Evolutionary conservation across 2,888 invertebrate genomes (phyloP), one percentile per base, ranked within the genome.

Genomic region (Yponomeuta sedellus): DNA sequence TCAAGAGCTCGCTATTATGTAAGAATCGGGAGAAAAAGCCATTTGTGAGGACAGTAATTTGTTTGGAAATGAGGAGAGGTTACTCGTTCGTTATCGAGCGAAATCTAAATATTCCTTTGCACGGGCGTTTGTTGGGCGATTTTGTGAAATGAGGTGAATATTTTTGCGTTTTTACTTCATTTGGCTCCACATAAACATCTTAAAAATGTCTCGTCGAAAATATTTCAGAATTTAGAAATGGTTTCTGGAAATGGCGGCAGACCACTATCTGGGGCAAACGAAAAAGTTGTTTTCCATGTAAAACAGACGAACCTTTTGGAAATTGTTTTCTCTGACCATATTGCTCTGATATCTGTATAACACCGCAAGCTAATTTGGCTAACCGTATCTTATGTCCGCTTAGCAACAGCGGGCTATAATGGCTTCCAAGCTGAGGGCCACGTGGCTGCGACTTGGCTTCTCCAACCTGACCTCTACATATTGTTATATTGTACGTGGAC

Each of bases 1-100:
- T 90, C 90, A 80, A 75, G 75, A 77, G 82, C 81, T 82, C 28
- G 61, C 66, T 61, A 61, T 66, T 66, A 66, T 66, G 61, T 61
- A 58, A 25, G 61, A 61, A 66, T 44, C 52, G 66, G 56, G 66
- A 61, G 66, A 61, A 66, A 61, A 66, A 61, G 66, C 66, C 44
- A 61, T 66, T 66, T 66, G 61, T 20, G 19, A 65, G 65, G 61
- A 61, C 61, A 61, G 66, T 61, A 66, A 66, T 66, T 66, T 65
- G 66, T 61, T 66, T 44, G 61, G 44, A 61, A 66, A 66, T 66
- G 66, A 66, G 66, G 64, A 57, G 56, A 28, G 61, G 52, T 28
- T 34, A 65, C 39, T 59, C 59, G 59, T 59, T 39, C 56, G 34
- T 56, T 57, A 57, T 56, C 57, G 64, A 34, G 19, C 25, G 40